Conservation (phyloP, 2,888 invertebrate genomes). For the Eucera pruinosa region DNA sequence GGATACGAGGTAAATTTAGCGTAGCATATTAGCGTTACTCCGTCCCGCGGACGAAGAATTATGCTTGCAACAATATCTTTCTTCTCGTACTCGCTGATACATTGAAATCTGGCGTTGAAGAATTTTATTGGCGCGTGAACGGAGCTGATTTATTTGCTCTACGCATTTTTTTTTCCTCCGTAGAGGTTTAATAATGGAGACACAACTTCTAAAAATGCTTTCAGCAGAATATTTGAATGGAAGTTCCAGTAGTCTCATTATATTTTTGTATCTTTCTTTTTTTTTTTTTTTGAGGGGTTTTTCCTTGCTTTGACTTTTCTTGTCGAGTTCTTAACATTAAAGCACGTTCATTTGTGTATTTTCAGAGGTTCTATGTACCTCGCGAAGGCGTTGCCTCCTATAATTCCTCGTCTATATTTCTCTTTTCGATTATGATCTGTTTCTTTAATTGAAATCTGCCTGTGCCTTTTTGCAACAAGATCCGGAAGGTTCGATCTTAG, state of each 20-base stretch:
- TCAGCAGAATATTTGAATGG: neutral
- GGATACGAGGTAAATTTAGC: slow-evolving; percentile 40
- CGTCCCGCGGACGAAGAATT: slow-evolving; percentile 52
- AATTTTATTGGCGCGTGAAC: slow-evolving; percentile 36
- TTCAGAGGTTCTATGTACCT: slow-evolving; percentile 7
- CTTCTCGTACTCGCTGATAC: slow-evolving; percentile 34
- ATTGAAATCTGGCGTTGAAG: slow-evolving; percentile 42
- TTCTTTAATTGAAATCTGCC: neutral
- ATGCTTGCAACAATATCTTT: slow-evolving; percentile 62
- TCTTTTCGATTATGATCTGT: no score
- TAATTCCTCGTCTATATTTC: neutral
- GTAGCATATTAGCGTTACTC: slow-evolving; percentile 48
- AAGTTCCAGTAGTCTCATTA: neutral
- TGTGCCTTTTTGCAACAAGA: slow-evolving; percentile 17
- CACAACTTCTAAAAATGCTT: neutral
- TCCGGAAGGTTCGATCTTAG: slow-evolving; percentile 46
- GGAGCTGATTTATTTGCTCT: slow-evolving; percentile 13
- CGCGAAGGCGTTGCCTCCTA: neutral
- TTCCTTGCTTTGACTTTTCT: neutral
- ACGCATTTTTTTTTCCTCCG: neutral
- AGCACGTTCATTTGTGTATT: slow-evolving; percentile 9
- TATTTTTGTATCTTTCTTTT: neutral
- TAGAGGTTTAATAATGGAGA: slow-evolving; percentile 5
- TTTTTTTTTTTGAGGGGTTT: neutral
- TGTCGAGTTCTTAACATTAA: neutral